phyloP scores from a whole-genome alignment of 2,113 vertebrate species.

The Hemicordylus capensis region DNA sequence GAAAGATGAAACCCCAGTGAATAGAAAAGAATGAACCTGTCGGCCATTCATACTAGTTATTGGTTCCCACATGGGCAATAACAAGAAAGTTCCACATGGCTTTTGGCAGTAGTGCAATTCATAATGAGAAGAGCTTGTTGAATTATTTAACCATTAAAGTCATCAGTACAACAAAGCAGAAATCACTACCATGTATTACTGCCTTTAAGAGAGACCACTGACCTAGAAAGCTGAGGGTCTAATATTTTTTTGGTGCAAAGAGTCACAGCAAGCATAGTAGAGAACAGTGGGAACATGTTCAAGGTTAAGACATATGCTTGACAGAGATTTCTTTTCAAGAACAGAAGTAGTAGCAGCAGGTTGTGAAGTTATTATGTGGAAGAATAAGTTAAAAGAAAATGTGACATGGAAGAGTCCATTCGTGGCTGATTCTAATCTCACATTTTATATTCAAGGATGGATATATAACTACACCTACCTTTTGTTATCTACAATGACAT shows the following conservation, averaged over 20 bases:
- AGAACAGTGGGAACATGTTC: neutral
- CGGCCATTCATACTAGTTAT: conserved; percentile 31
- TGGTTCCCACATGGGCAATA: conserved; percentile 35
- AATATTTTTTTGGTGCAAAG: conserved; percentile 3
- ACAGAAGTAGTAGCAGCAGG: neutral
- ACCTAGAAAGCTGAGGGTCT: neutral
- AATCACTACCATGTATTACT: neutral
- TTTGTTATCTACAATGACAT: neutral
- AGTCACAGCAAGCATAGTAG: neutral
- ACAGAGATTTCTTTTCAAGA: neutral
- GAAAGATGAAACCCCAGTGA: conserved; percentile 59
- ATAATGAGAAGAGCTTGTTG: conserved; percentile 24
- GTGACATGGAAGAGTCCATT: neutral
- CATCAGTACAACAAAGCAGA: conserved; percentile 31
- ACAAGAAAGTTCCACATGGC: conserved; percentile 33
- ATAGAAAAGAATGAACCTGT: conserved; percentile 50
- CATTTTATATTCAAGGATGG: neutral
- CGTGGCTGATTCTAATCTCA: neutral
- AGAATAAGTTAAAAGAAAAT: neutral
- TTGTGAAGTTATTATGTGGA: neutral
- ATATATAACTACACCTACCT: neutral
- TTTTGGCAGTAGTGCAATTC: conserved; percentile 34
- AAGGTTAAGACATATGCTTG: neutral
- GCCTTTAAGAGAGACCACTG: conserved; percentile 24
- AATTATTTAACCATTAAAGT: conserved; percentile 52